These are phyloP conservation scores for Trisateles emortualis DNA, from an alignment of 2,888 invertebrate genomes.

Conservation along the genomic window DNA sequence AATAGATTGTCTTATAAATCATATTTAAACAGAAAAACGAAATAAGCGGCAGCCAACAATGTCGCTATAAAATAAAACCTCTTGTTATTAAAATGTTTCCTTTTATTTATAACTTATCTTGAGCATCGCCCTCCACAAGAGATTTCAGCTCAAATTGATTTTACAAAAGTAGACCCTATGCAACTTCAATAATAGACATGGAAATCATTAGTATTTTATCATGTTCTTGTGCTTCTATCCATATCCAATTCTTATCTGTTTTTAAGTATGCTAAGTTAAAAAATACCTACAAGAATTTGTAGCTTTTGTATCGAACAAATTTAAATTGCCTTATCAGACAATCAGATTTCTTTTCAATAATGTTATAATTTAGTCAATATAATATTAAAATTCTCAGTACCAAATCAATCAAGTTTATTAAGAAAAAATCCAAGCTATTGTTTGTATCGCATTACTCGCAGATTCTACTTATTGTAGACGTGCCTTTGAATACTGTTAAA, in stretches of 20 bases:
- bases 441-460: not conserved
- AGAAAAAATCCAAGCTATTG: not conserved
- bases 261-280: no score
- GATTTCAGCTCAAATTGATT: not conserved
- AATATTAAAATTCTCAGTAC: no score
- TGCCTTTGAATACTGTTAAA: not conserved
- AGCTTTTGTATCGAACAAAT: no score
- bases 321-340: no score
- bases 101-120: conserved; percentile 1
- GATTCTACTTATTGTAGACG: conserved; percentile 1
- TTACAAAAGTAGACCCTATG: no score
- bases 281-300: no score
- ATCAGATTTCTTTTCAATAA: no score
- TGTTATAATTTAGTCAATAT: no score
- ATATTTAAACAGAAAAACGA: conserved; percentile 7
- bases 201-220: no score
- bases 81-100: conserved; percentile 3
- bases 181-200: no score
- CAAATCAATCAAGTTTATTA: not conserved
- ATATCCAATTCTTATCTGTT: no score
- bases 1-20: conserved; percentile 7
- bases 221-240: no score
- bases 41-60: not conserved
- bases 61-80: conserved; percentile 2
- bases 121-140: not conserved